Evolutionary conservation across 1,140 invertebrate species (phyloP).

Genomic region (Aphaenogaster rudis): DNA sequence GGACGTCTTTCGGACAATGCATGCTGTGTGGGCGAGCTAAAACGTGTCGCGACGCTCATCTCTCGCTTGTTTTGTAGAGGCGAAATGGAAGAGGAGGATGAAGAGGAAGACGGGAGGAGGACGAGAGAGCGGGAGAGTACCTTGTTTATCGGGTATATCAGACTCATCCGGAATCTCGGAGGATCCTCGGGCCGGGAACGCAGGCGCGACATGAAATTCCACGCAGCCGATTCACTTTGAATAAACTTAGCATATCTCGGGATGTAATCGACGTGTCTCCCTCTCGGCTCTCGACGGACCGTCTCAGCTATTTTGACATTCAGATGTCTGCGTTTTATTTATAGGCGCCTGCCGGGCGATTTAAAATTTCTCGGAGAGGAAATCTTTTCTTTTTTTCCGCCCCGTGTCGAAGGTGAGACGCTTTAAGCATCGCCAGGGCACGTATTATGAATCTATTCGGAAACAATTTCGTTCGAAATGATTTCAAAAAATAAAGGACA

Average conservation of each 20-base stretch:
- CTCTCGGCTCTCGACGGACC: background rate
- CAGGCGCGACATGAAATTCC: background rate
- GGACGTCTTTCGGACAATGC: too few relatives aligned
- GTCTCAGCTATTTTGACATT: constrained; percentile 43
- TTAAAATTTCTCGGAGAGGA: constrained; percentile 17
- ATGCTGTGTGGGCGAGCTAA: too few relatives aligned
- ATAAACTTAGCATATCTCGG: constrained; percentile 42
- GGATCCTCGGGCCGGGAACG: background rate
- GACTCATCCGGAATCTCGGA: background rate
- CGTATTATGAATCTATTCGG: too few relatives aligned
- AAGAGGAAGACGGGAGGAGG: background rate
- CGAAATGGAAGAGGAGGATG: background rate
- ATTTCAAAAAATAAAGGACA: too few relatives aligned
- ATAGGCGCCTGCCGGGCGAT: background rate
- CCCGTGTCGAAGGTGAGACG: background rate
- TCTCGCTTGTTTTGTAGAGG: constrained; percentile 1
- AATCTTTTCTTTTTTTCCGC: background rate
- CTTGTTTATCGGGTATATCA: constrained; percentile 1
- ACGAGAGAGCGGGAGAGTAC: background rate
- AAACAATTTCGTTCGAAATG: too few relatives aligned
- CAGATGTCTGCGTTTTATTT: constrained; percentile 39
- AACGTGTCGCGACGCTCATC: background rate
- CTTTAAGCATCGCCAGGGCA: background rate
- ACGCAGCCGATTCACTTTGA: constrained; percentile 6
- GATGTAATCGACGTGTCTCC: background rate